Base-by-base conservation (phyloP, 1,140 invertebrate species). In the Sweltsa coloradensis region DNA sequence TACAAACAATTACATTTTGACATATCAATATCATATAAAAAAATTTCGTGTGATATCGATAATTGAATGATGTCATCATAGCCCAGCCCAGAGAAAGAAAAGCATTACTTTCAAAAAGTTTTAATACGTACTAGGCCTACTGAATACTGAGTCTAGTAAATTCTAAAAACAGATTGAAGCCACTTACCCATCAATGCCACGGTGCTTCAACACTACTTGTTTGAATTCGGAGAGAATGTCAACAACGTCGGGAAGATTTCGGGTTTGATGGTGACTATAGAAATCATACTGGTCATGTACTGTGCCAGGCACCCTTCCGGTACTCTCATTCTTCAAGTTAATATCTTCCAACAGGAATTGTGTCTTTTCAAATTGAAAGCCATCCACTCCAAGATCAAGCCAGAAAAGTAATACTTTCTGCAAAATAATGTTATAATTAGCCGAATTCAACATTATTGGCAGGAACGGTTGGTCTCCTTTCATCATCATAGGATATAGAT, bases 361-460 rank as follows among this genome's bases (percentile, higher is more conserved):
- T 0, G 72, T 76, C 41, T 78, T 73, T n/a, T 67, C 70, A 16
- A 91, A 59, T 54, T 81, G 73, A 55, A 93, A 80, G 13, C 88
- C 89, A 51, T 66, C 69, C 1, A 85, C 78, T 5, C 85, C 86
- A 22, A 75, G 66, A 16, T 73, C 61, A 18, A 88, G 50, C 74
- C 86, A 86, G 51, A 74, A 72, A 24, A 65, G 66, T 1, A 91
- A 57, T 16, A 85, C 76, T 1, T 69, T 63, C 55, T 81, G 64
- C 5, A 62, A 51, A 43, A 21, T 16, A 68, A 62, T 6, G 11
- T 46, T 5, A 16, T 14, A 39, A 5, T 11, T 7, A 24, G 13
- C n/a, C 14, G 13, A 16, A n/a, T n/a, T n/a, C n/a, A n/a, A n/a
- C n/a, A n/a, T n/a, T n/a, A n/a, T n/a, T n/a, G n/a, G n/a, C n/a